Evolutionary conservation across 2,888 invertebrate genomes (phyloP).

Genomic region (Troglohyphantes excavatus): DNA sequence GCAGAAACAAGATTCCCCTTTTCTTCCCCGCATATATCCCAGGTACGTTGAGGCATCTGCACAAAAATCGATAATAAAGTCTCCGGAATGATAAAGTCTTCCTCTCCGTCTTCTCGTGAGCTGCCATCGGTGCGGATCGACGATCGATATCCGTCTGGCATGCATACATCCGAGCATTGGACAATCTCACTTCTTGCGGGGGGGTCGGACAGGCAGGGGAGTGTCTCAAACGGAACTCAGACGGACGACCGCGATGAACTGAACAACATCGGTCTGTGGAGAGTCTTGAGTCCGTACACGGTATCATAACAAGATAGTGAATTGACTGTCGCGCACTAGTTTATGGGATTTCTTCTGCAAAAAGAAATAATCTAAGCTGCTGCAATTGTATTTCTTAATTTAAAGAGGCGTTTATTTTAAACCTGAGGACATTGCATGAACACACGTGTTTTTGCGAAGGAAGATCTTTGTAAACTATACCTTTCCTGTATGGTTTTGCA

Average conservation of each 20-base stretch:
- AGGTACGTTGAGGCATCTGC: neutral
- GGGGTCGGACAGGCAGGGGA: slow-evolving; percentile 30
- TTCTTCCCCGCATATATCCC: neutral
- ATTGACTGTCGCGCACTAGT: too few relatives aligned
- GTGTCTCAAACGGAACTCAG: neutral
- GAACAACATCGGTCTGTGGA: neutral
- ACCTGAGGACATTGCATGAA: too few relatives aligned
- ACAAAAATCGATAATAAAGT: slow-evolving; percentile 14
- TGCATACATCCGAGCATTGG: slow-evolving; percentile 10
- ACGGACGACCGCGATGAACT: neutral
- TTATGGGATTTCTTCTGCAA: too few relatives aligned
- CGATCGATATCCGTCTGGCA: slow-evolving; percentile 28
- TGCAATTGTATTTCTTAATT: too few relatives aligned
- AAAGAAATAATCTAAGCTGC: too few relatives aligned
- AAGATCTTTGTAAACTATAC: too few relatives aligned
- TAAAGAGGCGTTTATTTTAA: too few relatives aligned
- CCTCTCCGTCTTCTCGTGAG: slow-evolving; percentile 10
- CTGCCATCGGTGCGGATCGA: slow-evolving; percentile 17
- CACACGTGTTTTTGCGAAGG: too few relatives aligned
- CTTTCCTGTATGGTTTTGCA: too few relatives aligned
- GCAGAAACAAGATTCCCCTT: neutral
- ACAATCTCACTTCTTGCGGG: slow-evolving; percentile 19
- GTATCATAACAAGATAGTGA: too few relatives aligned
- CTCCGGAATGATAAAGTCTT: slow-evolving; percentile 2
- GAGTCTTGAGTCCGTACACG: too few relatives aligned